These are phyloP conservation scores for Acanthiza pusilla DNA, from an alignment of 2,797 vertebrate genomes.

Conservation along the genomic window DNA sequence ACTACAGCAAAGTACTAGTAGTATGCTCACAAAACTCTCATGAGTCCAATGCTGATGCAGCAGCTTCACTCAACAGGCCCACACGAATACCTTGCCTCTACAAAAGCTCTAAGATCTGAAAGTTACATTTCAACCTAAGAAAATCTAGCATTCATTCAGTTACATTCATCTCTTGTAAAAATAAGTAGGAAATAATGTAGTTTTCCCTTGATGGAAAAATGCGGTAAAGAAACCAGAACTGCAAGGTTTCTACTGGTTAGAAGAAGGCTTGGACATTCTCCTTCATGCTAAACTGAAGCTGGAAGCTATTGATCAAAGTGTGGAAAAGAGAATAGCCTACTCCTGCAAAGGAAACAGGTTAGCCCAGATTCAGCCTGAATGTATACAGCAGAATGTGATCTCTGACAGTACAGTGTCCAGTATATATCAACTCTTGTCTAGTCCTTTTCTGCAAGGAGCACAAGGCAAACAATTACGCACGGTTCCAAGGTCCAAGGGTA, in stretches of 20 bases:
- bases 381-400: not conserved
- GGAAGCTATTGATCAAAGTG: not conserved
- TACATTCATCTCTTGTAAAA: not conserved
- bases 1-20: not conserved
- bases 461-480: not conserved
- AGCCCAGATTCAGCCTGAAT: not conserved
- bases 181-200: not conserved
- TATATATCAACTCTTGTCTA: not conserved
- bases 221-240: not conserved
- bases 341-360: not conserved
- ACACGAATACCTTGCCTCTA: not conserved
- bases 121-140: not conserved
- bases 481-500: not conserved
- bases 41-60: not conserved
- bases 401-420: not conserved
- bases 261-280: not conserved
- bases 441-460: not conserved
- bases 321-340: not conserved
- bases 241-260: not conserved
- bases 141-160: not conserved
- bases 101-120: not conserved
- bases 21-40: not conserved
- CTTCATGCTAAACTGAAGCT: not conserved
- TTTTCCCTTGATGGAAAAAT: not conserved
- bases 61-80: not conserved